Evolutionary conservation across 2,797 vertebrate genomes (phyloP).

Genomic region (Cuculus canorus): DNA sequence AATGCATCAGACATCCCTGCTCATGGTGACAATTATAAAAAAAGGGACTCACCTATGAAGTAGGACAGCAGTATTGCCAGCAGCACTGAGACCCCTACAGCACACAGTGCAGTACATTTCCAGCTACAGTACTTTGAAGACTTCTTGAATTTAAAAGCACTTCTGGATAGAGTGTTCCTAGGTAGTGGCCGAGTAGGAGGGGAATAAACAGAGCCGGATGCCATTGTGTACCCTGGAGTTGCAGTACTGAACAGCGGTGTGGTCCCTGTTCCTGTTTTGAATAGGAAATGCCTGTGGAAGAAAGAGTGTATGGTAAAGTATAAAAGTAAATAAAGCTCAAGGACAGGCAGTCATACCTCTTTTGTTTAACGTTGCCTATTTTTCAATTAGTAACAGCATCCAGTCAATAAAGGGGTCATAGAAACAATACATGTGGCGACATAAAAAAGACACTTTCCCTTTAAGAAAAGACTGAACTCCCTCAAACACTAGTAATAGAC

Average conservation of each 20-base stretch:
- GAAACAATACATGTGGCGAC: not conserved
- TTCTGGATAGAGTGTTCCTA: constrained; percentile 94
- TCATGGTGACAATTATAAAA: not conserved
- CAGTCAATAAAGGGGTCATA: not conserved
- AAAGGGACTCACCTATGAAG: constrained; percentile 89
- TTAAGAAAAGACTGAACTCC: not conserved
- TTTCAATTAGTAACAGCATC: not conserved
- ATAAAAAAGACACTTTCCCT: not conserved
- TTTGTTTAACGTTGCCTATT: not conserved
- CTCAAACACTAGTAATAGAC: not conserved
- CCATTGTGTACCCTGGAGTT: constrained; percentile 98
- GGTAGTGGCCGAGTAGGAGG: constrained; percentile 96
- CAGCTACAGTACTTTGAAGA: constrained; percentile 97
- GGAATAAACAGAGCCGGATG: constrained; percentile 96
- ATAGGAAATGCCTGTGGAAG: constrained; percentile 93
- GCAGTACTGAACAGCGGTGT: constrained; percentile 97
- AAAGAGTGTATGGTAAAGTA: constrained; percentile 38
- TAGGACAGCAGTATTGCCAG: constrained; percentile 95
- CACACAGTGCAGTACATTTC: constrained; percentile 96
- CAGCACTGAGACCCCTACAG: constrained; percentile 92
- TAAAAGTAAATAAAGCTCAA: not conserved
- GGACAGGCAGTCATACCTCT: not conserved
- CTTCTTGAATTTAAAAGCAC: constrained; percentile 99
- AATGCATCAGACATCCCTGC: not conserved
- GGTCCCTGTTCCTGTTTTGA: constrained; percentile 98